Conservation (phyloP, 1,140 invertebrate species). For the Dendroctonus ponderosae region DNA sequence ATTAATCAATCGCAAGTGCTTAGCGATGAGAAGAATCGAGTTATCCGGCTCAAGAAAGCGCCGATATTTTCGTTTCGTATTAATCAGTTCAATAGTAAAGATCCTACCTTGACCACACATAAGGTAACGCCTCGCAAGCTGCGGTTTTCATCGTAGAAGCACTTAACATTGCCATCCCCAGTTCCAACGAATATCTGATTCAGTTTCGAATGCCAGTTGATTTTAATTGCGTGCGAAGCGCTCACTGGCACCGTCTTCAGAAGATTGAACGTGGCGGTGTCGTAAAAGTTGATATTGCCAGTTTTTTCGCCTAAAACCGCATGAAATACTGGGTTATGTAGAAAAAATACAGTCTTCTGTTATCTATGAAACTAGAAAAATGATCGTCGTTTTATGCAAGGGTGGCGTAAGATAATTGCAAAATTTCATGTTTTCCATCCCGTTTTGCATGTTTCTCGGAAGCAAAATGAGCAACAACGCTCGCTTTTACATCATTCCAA, state of each 20-base stretch:
- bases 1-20: background rate
- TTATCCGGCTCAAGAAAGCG: too few relatives aligned
- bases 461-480: too few relatives aligned
- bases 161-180: conserved; percentile 86
- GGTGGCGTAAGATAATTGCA: too few relatives aligned
- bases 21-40: too few relatives aligned
- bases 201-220: conserved; percentile 93
- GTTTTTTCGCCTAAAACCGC: conserved; percentile 53
- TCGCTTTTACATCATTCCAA: too few relatives aligned
- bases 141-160: conserved; percentile 84
- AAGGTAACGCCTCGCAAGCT: conserved; percentile 89
- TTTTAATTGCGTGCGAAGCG: conserved; percentile 82
- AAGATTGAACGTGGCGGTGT: conserved; percentile 75
- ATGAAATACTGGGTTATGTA: too few relatives aligned
- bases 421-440: too few relatives aligned
- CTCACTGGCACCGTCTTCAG: conserved; percentile 72
- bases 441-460: too few relatives aligned
- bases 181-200: conserved; percentile 95
- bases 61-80: too few relatives aligned
- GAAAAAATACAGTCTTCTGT: too few relatives aligned
- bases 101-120: conserved; percentile 75
- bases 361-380: too few relatives aligned
- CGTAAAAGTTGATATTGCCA: conserved; percentile 81
- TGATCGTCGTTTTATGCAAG: too few relatives aligned
- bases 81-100: background rate